Evolutionary conservation across 2,888 invertebrate genomes (phyloP).

Genomic region (Leucozona laternaria): DNA sequence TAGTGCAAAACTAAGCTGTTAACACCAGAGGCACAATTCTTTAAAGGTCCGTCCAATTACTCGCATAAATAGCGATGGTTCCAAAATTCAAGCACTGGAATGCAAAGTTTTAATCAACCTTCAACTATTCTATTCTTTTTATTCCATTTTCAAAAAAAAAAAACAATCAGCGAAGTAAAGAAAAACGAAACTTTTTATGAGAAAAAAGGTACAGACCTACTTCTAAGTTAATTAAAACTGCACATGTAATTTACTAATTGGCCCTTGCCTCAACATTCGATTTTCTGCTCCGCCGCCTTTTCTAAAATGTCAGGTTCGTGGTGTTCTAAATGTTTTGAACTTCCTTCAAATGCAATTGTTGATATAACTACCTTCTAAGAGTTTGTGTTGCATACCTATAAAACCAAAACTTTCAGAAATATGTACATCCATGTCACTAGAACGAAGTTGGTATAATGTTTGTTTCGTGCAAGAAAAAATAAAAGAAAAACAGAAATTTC

Average conservation of each 20-base stretch:
- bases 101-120: no score
- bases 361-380: neutral
- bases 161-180: neutral
- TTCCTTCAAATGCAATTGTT: slow-evolving; percentile 11
- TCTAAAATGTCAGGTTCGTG: neutral
- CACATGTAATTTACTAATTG: neutral
- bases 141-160: no score
- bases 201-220: neutral
- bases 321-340: neutral
- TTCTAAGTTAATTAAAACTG: neutral
- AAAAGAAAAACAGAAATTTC: neutral
- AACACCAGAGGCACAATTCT: no score
- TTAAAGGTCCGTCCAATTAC: no score
- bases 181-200: neutral
- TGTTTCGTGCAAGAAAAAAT: slow-evolving; percentile 17
- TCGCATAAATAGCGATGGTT: no score
- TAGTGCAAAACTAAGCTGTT: no score
- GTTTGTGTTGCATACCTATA: slow-evolving; percentile 1
- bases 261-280: neutral
- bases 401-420: slow-evolving; percentile 4
- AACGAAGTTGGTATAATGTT: neutral
- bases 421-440: neutral
- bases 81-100: no score
- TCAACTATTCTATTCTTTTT: no score
- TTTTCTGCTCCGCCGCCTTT: neutral